These are phyloP conservation scores for Mormyrops attenuatus DNA, from an alignment of 2,797 vertebrate genomes.

Conservation along the genomic window DNA sequence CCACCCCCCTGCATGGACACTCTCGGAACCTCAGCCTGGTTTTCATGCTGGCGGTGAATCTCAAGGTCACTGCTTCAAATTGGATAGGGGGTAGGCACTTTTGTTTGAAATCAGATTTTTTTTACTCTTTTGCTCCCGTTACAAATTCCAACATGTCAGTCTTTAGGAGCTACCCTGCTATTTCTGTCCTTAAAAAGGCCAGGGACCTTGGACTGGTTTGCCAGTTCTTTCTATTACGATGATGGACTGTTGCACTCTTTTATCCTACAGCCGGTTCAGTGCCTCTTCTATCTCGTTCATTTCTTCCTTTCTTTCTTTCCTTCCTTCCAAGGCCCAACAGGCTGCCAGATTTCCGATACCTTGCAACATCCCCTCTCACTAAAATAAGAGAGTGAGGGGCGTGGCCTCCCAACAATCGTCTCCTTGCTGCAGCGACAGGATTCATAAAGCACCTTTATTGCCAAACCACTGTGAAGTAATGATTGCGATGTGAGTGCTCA, in stretches of 20 bases:
- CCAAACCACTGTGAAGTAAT: not conserved
- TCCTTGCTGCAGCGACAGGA: not conserved
- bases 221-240: not conserved
- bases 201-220: slow-evolving; percentile 5
- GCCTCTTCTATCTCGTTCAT: not conserved
- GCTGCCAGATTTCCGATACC: not conserved
- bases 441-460: not conserved
- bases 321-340: not conserved
- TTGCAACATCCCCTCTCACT: not conserved
- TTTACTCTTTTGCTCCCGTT: not conserved
- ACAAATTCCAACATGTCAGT: slow-evolving; percentile 15
- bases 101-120: not conserved
- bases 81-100: not conserved
- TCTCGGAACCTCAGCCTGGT: not conserved
- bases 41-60: not conserved
- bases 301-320: not conserved
- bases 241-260: not conserved
- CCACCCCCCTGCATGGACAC: not conserved
- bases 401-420: not conserved
- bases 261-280: not conserved
- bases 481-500: not conserved
- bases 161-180: slow-evolving; percentile 6
- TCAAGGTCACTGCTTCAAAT: slow-evolving; percentile 18
- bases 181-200: slow-evolving; percentile 17
- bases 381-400: not conserved